These are phyloP conservation scores for Ficedula albicollis DNA, from an alignment of 2,797 vertebrate species.

Conservation along the genomic window DNA sequence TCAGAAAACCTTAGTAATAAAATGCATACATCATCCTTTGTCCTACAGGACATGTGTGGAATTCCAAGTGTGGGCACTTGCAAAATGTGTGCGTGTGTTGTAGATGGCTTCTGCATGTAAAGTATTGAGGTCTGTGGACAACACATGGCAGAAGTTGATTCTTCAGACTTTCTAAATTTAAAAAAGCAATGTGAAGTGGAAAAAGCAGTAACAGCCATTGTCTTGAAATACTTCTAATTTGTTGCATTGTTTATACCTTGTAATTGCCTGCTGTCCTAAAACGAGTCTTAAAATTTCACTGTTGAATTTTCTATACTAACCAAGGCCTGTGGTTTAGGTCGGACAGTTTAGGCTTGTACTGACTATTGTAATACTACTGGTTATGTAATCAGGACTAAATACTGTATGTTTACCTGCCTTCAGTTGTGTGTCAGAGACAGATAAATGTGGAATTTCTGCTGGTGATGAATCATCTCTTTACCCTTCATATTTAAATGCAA, in stretches of 20 bases:
- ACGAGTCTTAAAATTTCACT: neutral
- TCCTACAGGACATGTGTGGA: neutral
- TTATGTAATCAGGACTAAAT: neutral
- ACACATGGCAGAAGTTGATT: neutral
- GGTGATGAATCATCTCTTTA: neutral
- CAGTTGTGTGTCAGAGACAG: neutral
- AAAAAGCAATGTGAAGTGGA: neutral
- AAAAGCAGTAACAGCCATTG: neutral
- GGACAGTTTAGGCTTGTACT: neutral
- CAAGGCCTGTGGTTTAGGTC: neutral
- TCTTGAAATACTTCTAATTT: neutral
- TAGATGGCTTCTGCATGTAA: neutral
- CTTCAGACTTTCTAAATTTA: neutral
- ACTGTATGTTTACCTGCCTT: neutral
- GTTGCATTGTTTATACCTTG: neutral
- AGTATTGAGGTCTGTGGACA: neutral
- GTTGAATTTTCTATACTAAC: neutral
- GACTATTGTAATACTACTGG: neutral
- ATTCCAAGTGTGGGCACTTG: neutral
- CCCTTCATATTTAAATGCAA: neutral
- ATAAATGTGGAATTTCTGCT: neutral
- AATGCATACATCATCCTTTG: neutral
- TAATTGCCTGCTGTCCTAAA: neutral
- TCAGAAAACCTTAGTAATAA: neutral
- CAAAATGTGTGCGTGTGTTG: fast-evolving